Base-by-base conservation (phyloP, 2,797 vertebrate species). In the Halcyon chelicuti region DNA sequence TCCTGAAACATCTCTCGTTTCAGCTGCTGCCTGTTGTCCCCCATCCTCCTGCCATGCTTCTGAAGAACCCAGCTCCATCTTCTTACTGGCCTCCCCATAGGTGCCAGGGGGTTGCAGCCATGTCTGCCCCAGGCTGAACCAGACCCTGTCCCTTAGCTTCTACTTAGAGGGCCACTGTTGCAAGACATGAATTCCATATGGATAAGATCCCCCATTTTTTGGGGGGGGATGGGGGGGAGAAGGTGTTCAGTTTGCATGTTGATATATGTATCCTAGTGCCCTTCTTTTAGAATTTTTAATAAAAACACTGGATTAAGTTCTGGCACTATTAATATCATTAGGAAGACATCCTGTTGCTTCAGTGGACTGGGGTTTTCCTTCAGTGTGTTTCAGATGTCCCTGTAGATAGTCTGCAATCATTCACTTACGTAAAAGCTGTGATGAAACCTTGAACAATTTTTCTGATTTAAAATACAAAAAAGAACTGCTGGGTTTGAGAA, bases 11-110 rank as follows among this genome's bases (percentile, higher is more conserved):
- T 35, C 46, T 52, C 26, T 40, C 51, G 7, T 85, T 85, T 73
- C 0, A 8, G 9, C 11, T 76, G 79, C 63, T 80, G 46, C 20
- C 15, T 14, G 2, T 37, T 19, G 0, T 47, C 8, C 60, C 28
- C 72, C 12, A 16, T 61, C 11, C 28, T 76, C 6, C 46, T 22
- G 2, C 7, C 14, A 28, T 1, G 0, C 17, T 13, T 1, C 31
- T 42, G 65, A 68, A 73, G 23, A 93, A 14, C 7, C 8, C 28
- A 73, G 21, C 23, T 76, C 33, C 21, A 23, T 44, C 46, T 55
- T 68, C 49, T 60, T 22, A 7, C 33, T 90, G 71, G 1, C 22
- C 10, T 72, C 8, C 29, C 40, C 4, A 2, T 6, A n/a, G 60
- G 18, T 75, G 16, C 10, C 20, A 3, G 10, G 10, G 7, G 11